Base-by-base conservation (phyloP, 1,140 invertebrate species). In the Grapholita molesta region DNA sequence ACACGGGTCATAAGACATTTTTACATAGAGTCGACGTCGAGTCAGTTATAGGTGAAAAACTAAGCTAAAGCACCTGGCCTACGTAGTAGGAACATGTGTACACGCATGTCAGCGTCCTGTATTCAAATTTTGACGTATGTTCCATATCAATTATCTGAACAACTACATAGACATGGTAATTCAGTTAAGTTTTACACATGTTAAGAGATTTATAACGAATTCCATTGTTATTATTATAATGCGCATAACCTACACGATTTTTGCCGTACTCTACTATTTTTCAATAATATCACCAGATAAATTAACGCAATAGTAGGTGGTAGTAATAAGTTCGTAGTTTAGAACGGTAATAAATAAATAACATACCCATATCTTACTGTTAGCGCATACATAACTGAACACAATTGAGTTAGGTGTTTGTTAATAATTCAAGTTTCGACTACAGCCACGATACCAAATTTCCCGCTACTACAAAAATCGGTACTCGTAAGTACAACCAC, bases 301-400 rank as follows among this genome's bases (percentile, higher is more conserved):
- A 38, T 15, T n/a, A 38, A 38, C 35, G 15, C n/a, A 38, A 38
- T 38, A 38, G n/a, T 6, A 35, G 4, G 33, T 35, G 33, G n/a
- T n/a, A n/a, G n/a, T n/a, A n/a, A n/a, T n/a, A n/a, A 35, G 33
- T 35, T 38, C n/a, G n/a, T 38, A 38, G 35, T 5, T 38, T 15
- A 38, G 35, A 38, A 38, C 35, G 12, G n/a, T 38, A 38, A 38
- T 48, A 48, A 48, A 48, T 4, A 48, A 21, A 18, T 48, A 48
- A 48, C 42, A 48, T 48, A 48, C 42, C 42, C 42, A 48, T 30
- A 61, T 6, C n/a, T 61, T 28, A 61, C 55, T 1, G n/a, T 30
- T 23, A 61, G 30, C 25, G 24, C 55, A 61, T 61, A 28, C 55
- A 61, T 28, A 61, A 61, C 55, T 61, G 55, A 61, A 61, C 55